Evolutionary conservation across 2,888 invertebrate species (phyloP), one percentile per base, ranked within the genome.

Genomic region (Drosophila histrio): DNA sequence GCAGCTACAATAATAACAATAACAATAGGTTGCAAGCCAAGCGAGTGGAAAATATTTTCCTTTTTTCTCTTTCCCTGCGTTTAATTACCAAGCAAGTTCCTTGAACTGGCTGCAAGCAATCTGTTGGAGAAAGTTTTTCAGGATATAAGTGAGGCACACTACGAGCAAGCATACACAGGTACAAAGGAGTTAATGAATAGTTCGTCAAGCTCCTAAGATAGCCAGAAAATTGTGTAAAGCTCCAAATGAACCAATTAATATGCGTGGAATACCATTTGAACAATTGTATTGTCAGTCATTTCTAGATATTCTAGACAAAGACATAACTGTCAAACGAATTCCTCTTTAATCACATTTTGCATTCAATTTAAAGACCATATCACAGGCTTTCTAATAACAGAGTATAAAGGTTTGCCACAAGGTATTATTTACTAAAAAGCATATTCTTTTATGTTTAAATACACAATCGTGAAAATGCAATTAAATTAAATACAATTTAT

Each of bases 31-130:
- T 50, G 34, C 43, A 66, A 47, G 54, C 64, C 81, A 88, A 83
- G 66, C 68, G 72, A 87, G 68, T 75, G 76, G 79, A 87, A 80
- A 84, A 88, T 84, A 71, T 63, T 71, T 54, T 34, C 59, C 64
- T 68, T 64, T 85, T 53, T 8, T 11, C 32, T 60, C 6, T 44
- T 71, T 44, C 28, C 21, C 21, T 57, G 56, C 53, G 52, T 84
- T 87, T 84, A 88, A 84, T 84, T 84, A 84, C 84, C 75, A 72
- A 47, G 56, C 54, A 54, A 81, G 82, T 77, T 77, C 52, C 49
- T 68, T 66, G 70, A 84, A 63, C 71, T 65, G 56, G 36, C 62
- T 46, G n/a, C 43, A 15, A 43, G 58, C 59, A 38, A 52, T 34
- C 32, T 46, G 21, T 32, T 38, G 47, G 50, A 13, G 53, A 76